Conservation (phyloP, 1,140 invertebrate genomes). For the Euwallacea similis region DNA sequence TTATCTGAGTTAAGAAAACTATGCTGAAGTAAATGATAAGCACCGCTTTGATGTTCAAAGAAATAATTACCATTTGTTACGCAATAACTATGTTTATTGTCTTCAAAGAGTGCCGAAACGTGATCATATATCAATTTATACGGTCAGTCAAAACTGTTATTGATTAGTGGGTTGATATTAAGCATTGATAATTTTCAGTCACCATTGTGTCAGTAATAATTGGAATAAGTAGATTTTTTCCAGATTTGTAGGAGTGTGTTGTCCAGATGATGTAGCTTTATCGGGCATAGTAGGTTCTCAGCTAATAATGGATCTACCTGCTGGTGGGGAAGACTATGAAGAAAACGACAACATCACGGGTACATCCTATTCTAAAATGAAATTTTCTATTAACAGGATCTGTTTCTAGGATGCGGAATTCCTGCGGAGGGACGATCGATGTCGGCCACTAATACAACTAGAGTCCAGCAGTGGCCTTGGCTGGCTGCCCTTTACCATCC, state of each 20-base stretch:
- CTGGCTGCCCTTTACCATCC: constrained; percentile 70
- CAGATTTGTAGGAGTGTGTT: constrained; percentile 66
- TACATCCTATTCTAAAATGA: neutral
- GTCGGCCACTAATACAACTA: constrained; percentile 59
- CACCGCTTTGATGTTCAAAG: constrained; percentile 6
- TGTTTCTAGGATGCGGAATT: constrained; percentile 65
- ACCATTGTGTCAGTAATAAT: too few species aligned
- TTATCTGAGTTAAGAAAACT: neutral
- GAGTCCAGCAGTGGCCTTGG: constrained; percentile 70
- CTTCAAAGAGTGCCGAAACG: neutral
- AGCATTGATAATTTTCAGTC: too few species aligned
- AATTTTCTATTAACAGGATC: neutral
- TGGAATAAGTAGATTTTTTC: constrained; percentile 26
- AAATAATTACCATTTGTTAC: neutral
- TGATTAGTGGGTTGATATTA: too few species aligned
- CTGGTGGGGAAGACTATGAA: constrained; percentile 53
- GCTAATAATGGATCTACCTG: constrained; percentile 55
- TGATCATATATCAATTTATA: neutral
- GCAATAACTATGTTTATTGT: constrained; percentile 4
- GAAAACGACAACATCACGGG: constrained; percentile 52
- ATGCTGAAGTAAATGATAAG: constrained; percentile 1
- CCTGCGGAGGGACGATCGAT: constrained; percentile 63
- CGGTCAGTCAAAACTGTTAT: neutral
- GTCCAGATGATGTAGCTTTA: constrained; percentile 58
- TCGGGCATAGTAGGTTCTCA: constrained; percentile 48